Base-by-base conservation (phyloP, 2,113 vertebrate species). In the Felis chaus region DNA sequence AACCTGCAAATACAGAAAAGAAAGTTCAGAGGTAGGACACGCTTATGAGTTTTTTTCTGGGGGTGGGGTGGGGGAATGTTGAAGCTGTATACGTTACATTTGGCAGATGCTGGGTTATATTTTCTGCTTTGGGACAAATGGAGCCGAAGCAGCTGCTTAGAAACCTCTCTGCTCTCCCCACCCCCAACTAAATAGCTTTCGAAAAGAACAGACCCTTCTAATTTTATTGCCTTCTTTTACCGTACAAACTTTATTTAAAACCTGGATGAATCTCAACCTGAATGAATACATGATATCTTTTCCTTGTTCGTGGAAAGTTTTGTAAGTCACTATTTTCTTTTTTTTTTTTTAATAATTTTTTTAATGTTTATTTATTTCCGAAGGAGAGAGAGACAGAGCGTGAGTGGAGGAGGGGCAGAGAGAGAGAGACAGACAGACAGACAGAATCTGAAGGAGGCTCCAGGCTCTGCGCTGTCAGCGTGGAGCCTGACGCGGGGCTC, bases 161-260 rank as follows among this genome's bases (percentile, higher is more conserved):
- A 91, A 45, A n/a, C n/a, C n/a, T 45, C 5, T 16, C 5, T 3
- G 1, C 29, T 29, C 61, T 85, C 7, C 21, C 11, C 3, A 4
- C 13, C 12, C 19, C 0, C 1, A 65, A 45, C 14, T 79, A 33
- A 23, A 19, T 18, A n/a, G 19, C 76, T 89, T 97, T 68, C 81
- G 69, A 92, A 82, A 61, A 71, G 61, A 94, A 61, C 21, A 68
- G 80, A 86, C 19, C n/a, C 36, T 92, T 84, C 39, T 57, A 50
- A 86, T 94, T 93, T 53, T 39, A 39, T 69, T 82, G 36, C 39
- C 45, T 73, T 91, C 41, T 89, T 48, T 91, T 85, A 61, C 82
- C 18, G 29, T 93, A 50, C 45, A 73, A 87, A 55, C 91, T 90
- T 97, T 91, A 93, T 96, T 97, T 89, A 76, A 97, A 94, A 83